These are phyloP conservation scores for Didymodactylos carnosus DNA, from an alignment of 2,888 invertebrate genomes.

Conservation along the genomic window DNA sequence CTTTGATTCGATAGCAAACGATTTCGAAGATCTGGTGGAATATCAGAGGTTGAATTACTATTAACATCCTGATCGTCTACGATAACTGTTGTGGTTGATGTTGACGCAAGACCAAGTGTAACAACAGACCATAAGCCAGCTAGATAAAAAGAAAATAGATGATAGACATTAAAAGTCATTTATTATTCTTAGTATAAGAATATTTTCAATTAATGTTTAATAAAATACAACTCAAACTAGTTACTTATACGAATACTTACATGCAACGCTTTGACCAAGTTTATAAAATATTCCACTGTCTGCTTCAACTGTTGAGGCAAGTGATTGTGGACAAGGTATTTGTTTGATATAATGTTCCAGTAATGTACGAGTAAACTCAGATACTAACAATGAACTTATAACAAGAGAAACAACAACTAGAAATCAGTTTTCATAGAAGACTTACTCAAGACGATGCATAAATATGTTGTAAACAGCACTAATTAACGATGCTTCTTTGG, in stretches of 20 bases:
- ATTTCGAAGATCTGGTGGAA: constrained; percentile 25
- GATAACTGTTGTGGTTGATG: neutral
- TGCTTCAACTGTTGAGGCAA: neutral
- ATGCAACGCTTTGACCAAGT: constrained; percentile 40
- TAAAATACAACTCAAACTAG: neutral
- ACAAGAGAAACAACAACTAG: neutral
- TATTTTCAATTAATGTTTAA: constrained; percentile 6
- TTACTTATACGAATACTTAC: constrained; percentile 34
- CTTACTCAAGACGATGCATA: constrained; percentile 27
- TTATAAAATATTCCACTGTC: neutral
- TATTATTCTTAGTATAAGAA: no score
- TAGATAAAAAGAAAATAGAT: no score
- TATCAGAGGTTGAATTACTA: constrained; percentile 20
- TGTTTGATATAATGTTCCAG: neutral
- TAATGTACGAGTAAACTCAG: neutral
- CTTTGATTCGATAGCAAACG: constrained; percentile 62
- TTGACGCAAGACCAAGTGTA: constrained; percentile 32
- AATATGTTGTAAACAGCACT: constrained; percentile 47
- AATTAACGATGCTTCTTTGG: constrained; percentile 45
- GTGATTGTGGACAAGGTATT: neutral
- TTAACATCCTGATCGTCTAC: neutral
- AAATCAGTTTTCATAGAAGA: neutral
- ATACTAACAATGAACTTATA: neutral
- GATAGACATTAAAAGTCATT: no score
- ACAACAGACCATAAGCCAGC: constrained; percentile 36